phyloP scores from a whole-genome alignment of 2,888 invertebrate genomes.

The Drosophila prostipennis region DNA sequence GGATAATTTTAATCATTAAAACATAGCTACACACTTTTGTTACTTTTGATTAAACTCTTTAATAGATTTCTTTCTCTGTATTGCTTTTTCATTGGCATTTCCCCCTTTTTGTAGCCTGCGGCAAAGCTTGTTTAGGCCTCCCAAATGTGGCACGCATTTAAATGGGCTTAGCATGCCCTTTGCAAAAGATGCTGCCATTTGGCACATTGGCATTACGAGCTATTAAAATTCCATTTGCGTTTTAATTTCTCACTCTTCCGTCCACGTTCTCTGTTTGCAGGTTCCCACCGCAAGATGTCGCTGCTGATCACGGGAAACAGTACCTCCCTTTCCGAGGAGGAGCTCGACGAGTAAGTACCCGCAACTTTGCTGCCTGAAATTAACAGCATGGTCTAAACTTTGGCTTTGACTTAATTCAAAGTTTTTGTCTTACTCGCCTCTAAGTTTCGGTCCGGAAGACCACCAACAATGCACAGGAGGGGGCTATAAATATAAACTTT shows the following conservation, averaged over 20 bases:
- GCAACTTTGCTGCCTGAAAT: constrained; percentile 29
- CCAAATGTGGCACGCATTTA: constrained; percentile 31
- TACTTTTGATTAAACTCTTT: not conserved
- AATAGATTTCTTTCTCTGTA: not conserved
- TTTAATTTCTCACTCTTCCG: constrained; percentile 31
- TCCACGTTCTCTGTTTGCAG: constrained; percentile 48
- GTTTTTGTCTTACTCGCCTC: constrained; percentile 23
- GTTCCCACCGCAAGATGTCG: constrained; percentile 73
- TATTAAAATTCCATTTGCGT: constrained; percentile 45
- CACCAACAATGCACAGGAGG: constrained; percentile 3
- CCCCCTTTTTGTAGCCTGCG: constrained; percentile 7
- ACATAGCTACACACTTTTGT: not conserved
- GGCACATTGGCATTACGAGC: constrained; percentile 23
- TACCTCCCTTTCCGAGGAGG: constrained; percentile 88
- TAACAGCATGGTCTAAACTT: constrained; percentile 49
- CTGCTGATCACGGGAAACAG: constrained; percentile 78
- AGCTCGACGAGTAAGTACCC: constrained; percentile 89
- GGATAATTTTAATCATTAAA: not conserved
- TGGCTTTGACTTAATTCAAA: constrained; percentile 22
- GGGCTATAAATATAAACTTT: constrained; percentile 48
- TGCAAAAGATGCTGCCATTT: constrained; percentile 31
- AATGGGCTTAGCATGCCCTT: constrained; percentile 31
- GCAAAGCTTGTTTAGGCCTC: constrained; percentile 14
- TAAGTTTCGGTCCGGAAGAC: not conserved
- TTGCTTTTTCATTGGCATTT: not conserved